A percentile compares a stretch with the other conserved stretches of the same genome.
Evolutionary conservation across 2,797 vertebrate species (phyloP).

Genomic region (Leuciscus waleckii): DNA sequence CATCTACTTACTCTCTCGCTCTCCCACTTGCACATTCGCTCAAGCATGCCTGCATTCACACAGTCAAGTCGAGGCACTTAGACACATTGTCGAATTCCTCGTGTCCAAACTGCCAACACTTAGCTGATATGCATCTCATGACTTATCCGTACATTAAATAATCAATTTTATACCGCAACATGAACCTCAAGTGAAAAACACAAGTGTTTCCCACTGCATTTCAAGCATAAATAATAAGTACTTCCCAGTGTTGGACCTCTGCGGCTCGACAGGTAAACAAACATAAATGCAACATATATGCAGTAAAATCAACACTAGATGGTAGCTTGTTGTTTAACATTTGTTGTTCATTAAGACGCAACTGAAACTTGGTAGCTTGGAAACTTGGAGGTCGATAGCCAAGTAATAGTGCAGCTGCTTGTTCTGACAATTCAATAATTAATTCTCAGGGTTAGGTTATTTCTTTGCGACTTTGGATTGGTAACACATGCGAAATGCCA

Average conservation of each 20-base stretch:
- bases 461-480: neutral
- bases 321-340: neutral
- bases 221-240: neutral
- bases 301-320: neutral
- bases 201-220: neutral
- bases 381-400: neutral
- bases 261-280: neutral
- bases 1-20: conserved; percentile 8
- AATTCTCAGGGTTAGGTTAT: conserved; percentile 15
- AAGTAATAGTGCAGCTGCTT: conserved; percentile 10
- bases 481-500: neutral
- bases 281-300: neutral
- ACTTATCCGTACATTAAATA: conserved; percentile 11
- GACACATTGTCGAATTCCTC: neutral
- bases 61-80: conserved; percentile 9
- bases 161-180: neutral
- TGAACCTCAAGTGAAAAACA: neutral
- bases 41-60: conserved; percentile 4
- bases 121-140: neutral
- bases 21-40: conserved; percentile 21
- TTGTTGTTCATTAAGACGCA: neutral
- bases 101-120: neutral
- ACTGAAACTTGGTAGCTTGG: conserved; percentile 17
- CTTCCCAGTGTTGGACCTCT: neutral
- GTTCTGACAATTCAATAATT: conserved; percentile 30